Evolutionary conservation across 35 echinoderm and acorn worm genomes (phyloP).

Genomic region (Eucidaris tribuloides): DNA sequence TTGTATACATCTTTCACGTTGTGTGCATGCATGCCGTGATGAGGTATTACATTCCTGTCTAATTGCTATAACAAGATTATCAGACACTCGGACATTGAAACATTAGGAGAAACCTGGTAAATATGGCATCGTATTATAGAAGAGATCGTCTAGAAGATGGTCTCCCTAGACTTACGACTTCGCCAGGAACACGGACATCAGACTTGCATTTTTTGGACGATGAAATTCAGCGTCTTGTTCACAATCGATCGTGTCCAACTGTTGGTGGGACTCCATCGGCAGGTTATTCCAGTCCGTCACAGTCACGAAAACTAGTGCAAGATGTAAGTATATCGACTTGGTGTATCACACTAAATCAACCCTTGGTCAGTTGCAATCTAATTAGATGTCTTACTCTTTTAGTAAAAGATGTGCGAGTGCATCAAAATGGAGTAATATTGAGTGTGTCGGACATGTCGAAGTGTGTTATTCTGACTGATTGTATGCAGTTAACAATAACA

Average conservation of each 20-base stretch:
- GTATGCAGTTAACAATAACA: background rate
- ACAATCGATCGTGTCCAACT: slow-evolving; percentile 76
- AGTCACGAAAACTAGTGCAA: slow-evolving; percentile 69
- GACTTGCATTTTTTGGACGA: slow-evolving; percentile 54
- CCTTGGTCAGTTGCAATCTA: background rate
- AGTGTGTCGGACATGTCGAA: background rate
- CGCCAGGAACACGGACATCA: background rate
- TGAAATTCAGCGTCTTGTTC: slow-evolving; percentile 73
- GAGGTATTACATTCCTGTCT: background rate
- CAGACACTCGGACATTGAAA: background rate
- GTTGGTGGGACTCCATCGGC: background rate
- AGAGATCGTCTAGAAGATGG: slow-evolving; percentile 14
- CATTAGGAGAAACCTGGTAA: background rate
- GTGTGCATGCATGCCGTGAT: background rate
- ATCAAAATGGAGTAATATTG: background rate
- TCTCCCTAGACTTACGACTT: background rate
- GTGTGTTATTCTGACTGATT: background rate
- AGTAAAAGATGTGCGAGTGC: background rate
- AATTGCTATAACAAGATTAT: background rate
- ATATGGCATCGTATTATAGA: slow-evolving; percentile 5
- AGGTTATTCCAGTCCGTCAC: slow-evolving; percentile 16
- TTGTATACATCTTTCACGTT: background rate
- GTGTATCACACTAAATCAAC: background rate
- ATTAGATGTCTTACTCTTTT: background rate
- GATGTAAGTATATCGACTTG: slow-evolving; percentile 65